Base-by-base conservation (phyloP, 2,113 vertebrate species). In the Entomyzon cyanotis region DNA sequence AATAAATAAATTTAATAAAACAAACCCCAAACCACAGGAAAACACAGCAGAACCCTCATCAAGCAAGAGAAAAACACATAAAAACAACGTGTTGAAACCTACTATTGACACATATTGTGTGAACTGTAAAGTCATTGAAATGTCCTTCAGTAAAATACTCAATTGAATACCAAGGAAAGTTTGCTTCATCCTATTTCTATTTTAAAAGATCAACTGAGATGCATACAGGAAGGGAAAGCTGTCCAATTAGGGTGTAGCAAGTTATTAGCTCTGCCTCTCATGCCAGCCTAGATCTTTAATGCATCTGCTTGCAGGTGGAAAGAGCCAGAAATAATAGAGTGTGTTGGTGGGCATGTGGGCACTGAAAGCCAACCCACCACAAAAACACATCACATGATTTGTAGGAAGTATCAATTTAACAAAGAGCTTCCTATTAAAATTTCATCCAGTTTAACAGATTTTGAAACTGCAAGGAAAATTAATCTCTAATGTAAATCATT, bases 41-140 rank as follows among this genome's bases (percentile, higher is more conserved):
- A 79, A n/a, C 21, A 49, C 8, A 31, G 22, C 37, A 80, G 25
- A 59, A 81, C 15, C 5, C 24, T 63, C 10, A 12, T 19, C 14
- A 56, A 74, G 35, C 19, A 59, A 93, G 27, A 0, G 1, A 77
- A 77, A 49, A 16, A 4, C 23, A 23, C 15, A 18, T 69, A 81
- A 87, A 95, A 89, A 59, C 39, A 91, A 92, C 33, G 49, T 62
- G 11, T 63, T 95, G 94, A 96, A 96, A 60, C 63, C 3, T 37
- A 82, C 77, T 74, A 79, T 93, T 97, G 84, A 88, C 81, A 64
- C 2, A 47, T 50, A 78, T 49, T 64, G 60, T 64, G 63, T 90
- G 88, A 97, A 96, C 67, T 92, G 64, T 92, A 97, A 96, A 96
- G 27, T 95, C 93, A 84, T 33, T 17, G 42, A 92, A 65, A 73